Evolutionary conservation across 2,888 invertebrate species (phyloP).

Genomic region (Pandemis corylana): DNA sequence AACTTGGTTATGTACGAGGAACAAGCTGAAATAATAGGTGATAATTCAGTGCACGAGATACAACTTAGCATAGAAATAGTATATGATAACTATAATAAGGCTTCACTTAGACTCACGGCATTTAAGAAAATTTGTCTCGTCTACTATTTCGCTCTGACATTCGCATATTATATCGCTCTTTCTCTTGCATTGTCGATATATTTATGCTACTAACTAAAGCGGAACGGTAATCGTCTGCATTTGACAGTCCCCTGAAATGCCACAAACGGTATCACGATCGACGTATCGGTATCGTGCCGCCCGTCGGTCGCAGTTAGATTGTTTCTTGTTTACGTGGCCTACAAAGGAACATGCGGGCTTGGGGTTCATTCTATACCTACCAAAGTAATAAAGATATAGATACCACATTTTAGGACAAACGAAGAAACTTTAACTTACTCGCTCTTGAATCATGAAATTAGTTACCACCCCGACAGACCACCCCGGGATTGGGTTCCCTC

Average conservation of each 20-base stretch:
- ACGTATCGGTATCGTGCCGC: constrained; percentile 3
- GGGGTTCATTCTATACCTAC: constrained; percentile 35
- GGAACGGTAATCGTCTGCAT: neutral
- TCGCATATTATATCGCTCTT: too few species aligned
- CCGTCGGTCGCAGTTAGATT: constrained; percentile 29
- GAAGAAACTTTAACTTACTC: neutral
- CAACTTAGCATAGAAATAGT: neutral
- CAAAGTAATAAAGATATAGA: neutral
- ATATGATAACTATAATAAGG: too few species aligned
- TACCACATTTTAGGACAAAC: neutral
- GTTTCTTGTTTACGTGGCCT: constrained; percentile 44
- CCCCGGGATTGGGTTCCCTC: too few species aligned
- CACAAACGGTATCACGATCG: constrained; percentile 11
- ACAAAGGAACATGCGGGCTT: constrained; percentile 49
- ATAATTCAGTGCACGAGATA: neutral
- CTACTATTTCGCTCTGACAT: too few species aligned
- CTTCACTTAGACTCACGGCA: too few species aligned
- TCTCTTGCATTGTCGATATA: too few species aligned
- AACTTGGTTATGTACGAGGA: too few species aligned
- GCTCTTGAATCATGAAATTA: neutral
- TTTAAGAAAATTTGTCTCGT: too few species aligned
- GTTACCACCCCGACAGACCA: too few species aligned
- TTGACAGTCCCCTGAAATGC: constrained; percentile 8
- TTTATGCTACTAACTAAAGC: neutral
- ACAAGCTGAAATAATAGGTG: neutral